Evolutionary conservation across 2,888 invertebrate genomes (phyloP), one percentile per base, ranked within the genome.

Genomic region (Cephus nigrinus): DNA sequence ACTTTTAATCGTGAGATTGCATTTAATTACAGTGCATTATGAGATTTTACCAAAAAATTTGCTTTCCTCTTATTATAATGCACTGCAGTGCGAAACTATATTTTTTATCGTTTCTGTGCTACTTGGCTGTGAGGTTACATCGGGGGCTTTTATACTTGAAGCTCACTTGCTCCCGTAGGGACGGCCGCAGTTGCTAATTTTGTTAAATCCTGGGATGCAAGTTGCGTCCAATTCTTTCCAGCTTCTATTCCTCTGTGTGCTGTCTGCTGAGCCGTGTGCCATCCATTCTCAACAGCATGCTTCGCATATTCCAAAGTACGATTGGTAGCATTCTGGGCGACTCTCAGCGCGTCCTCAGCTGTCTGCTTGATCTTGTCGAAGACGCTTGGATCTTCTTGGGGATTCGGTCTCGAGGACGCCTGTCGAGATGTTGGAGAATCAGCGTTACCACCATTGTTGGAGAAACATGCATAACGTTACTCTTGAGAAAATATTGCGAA

Each of bases 201-300:
- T 55, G 55, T 55, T 4, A 55, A 23, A 23, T 33, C 12, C 15
- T 23, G 33, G n/a, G 23, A 23, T 32, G 33, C 69, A 30, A 3
- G 3, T 3, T 31, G 76, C 55, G 55, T 23, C 31, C 12, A 34
- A 76, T 12, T 23, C 11, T 36, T 40, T 4, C 69, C n/a, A 33
- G 12, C 23, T 74, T 33, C 77, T 78, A 30, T 78, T 71, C 40
- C 80, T 77, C 35, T 81, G 74, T 83, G 77, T 4, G 71, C 72
- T n/a, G 80, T 75, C 71, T 82, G 77, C 73, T 83, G 83, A 23
- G 80, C 81, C 11, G 79, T 32, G 69, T 82, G 77, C 71, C 80
- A 73, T 30, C 80, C 77, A 23, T 80, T 81, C 55, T 82, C 77
- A 40, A 82, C 23, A 11, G 80, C 74, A 33, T 4, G 40, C 77